A percentile compares a stretch with the other conserved stretches of the same genome.
Conservation (phyloP, 2,797 vertebrate genomes). For the Cercopithecus mitis region DNA sequence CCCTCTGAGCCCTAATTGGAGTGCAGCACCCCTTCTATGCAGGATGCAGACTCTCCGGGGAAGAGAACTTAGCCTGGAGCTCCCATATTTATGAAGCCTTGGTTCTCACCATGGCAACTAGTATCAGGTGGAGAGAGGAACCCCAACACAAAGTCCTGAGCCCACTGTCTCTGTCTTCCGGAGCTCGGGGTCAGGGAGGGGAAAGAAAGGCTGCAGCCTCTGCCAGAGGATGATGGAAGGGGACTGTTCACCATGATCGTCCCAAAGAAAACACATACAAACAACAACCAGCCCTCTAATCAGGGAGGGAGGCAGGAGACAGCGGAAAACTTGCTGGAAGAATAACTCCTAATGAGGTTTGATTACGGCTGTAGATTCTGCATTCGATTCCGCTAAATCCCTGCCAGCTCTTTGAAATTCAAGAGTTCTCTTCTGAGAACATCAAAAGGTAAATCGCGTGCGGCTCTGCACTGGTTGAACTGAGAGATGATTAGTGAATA, state of each 20-base stretch:
- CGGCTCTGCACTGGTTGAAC: constrained; percentile 77
- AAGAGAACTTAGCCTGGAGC: constrained; percentile 6
- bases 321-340: constrained; percentile 82
- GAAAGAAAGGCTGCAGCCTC: not conserved
- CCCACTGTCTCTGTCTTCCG: not conserved
- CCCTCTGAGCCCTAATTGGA: not conserved
- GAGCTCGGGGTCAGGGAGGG: not conserved
- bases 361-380: constrained; percentile 82
- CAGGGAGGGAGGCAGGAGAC: constrained; percentile 65
- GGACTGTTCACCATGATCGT: constrained; percentile 5
- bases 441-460: constrained; percentile 85
- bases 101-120: constrained; percentile 79
- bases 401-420: constrained; percentile 87
- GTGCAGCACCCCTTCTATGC: not conserved
- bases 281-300: constrained; percentile 77
- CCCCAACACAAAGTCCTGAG: not conserved
- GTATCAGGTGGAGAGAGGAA: not conserved
- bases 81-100: constrained; percentile 57
- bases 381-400: constrained; percentile 83
- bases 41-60: not conserved
- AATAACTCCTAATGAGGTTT: constrained; percentile 87
- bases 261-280: constrained; percentile 59
- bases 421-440: constrained; percentile 86
- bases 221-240: not conserved
- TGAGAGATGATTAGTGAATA: constrained; percentile 85